Evolutionary conservation across 2,113 vertebrate genomes (phyloP), one percentile per base, ranked within the genome.

Genomic region (Semicossyphus pulcher): DNA sequence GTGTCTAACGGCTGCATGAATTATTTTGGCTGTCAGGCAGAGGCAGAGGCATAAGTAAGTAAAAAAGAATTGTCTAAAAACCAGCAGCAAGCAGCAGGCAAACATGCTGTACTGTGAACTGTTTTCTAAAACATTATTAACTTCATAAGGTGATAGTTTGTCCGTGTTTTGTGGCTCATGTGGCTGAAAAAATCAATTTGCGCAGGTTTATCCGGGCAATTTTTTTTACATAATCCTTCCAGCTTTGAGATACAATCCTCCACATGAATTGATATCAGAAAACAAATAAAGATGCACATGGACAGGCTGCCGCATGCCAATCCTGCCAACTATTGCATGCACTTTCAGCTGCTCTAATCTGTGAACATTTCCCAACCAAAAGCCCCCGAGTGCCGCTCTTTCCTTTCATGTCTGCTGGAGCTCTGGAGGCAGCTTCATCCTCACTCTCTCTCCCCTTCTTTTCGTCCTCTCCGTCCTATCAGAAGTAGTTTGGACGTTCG

Each of bases 371-470:
- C 34, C 39, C 58, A 73, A n/a, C 54, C 45, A 37, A n/a, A 59
- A 80, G 42, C 36, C 41, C 61, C 47, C 14, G 25, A 64, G 32
- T 70, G 41, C 69, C 8, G 14, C 5, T 26, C 15, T 31, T 60
- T 52, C 21, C 49, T 74, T 81, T 78, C 26, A 85, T 63, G 64
- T 67, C 39, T 6, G 20, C 20, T 18, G 57, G 39, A 64, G 60
- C 62, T 76, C 42, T 34, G 59, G 57, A 31, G 57, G 51, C 64
- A 47, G 57, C 64, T 60, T 69, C 56, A 47, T 58, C 63, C 29
- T n/a, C 34, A 10, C 34, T 15, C n/a, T 39, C 21, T 44, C 44
- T 58, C 32, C 44, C 15, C 53, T 45, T 23, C 47, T 51, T 58
- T 31, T 42, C 41, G 34, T 16, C 20, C 23, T 49, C 47, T 58